A percentile compares a stretch with the other conserved stretches of the same genome.
These are phyloP conservation scores for Pantherophis guttatus DNA, from an alignment of 2,113 vertebrate genomes.

Conservation along the genomic window DNA sequence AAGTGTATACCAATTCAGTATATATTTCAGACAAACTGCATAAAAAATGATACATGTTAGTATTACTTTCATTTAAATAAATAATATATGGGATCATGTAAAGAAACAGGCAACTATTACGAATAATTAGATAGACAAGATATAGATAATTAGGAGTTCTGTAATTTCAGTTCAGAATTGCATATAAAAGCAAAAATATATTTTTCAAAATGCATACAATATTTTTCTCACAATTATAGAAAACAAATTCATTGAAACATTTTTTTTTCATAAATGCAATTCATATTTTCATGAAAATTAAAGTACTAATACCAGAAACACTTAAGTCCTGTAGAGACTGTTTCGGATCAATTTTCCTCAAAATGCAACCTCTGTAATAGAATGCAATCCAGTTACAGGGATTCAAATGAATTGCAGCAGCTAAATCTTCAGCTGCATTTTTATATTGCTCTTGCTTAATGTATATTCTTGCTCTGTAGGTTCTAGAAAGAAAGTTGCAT, in stretches of 20 bases:
- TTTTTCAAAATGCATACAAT: neutral
- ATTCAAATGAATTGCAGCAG: slow-evolving; percentile 69
- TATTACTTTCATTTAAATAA: neutral
- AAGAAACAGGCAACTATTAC: neutral
- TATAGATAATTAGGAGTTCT: neutral
- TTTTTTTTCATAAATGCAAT: neutral
- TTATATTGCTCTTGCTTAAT: slow-evolving; percentile 58
- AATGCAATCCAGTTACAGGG: slow-evolving; percentile 74
- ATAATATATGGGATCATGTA: neutral
- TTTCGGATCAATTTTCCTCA: slow-evolving; percentile 61
- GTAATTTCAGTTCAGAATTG: neutral
- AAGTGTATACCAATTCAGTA: neutral
- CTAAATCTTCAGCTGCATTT: slow-evolving; percentile 69
- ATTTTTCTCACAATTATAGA: neutral
- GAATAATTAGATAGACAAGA: neutral
- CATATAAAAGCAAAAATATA: neutral
- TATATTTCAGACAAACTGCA: neutral
- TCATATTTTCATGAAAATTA: neutral
- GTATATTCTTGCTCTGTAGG: slow-evolving; percentile 71
- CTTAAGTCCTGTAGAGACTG: slow-evolving; percentile 75
- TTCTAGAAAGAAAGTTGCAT: slow-evolving; percentile 54
- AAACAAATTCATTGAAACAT: neutral
- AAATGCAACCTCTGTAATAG: slow-evolving; percentile 73
- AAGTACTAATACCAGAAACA: slow-evolving; percentile 69
- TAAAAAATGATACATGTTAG: neutral